A percentile compares a stretch with the other conserved stretches of the same genome.
These are phyloP conservation scores for Scolopax bukidnonensis DNA, from an alignment of 2,797 vertebrate genomes.

Conservation along the genomic window DNA sequence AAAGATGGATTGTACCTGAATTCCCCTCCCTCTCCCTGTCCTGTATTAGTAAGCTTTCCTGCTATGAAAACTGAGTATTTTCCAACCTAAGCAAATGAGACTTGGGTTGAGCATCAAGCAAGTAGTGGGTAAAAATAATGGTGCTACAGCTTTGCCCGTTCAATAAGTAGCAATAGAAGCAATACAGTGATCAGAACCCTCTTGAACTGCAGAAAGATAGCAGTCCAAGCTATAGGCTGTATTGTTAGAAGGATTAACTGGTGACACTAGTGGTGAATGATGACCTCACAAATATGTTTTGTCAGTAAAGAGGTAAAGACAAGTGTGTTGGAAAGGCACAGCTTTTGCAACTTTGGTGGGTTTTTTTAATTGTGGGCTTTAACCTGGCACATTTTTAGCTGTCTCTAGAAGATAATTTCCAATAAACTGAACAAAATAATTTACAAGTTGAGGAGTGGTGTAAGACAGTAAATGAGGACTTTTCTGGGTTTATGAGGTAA, in stretches of 20 bases:
- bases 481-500: neutral
- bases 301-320: neutral
- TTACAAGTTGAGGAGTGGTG: neutral
- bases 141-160: neutral
- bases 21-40: neutral
- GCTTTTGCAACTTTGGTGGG: neutral
- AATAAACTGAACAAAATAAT: neutral
- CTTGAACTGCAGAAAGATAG: neutral
- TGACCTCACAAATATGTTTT: neutral
- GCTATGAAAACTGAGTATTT: neutral
- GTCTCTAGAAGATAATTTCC: neutral
- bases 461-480: neutral
- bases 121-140: fast-evolving
- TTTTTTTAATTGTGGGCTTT: neutral
- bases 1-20: neutral
- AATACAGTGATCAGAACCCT: neutral
- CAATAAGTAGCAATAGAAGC: neutral
- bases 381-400: neutral
- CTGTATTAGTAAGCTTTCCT: neutral
- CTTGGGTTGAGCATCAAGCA: fast-evolving
- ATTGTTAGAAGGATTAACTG: neutral
- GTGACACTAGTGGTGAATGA: neutral
- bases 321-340: neutral
- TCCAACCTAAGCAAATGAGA: neutral
- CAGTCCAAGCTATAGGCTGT: too few relatives aligned